Base-by-base conservation (phyloP, 2,797 vertebrate genomes). In the Odontamblyopus rebecca region DNA sequence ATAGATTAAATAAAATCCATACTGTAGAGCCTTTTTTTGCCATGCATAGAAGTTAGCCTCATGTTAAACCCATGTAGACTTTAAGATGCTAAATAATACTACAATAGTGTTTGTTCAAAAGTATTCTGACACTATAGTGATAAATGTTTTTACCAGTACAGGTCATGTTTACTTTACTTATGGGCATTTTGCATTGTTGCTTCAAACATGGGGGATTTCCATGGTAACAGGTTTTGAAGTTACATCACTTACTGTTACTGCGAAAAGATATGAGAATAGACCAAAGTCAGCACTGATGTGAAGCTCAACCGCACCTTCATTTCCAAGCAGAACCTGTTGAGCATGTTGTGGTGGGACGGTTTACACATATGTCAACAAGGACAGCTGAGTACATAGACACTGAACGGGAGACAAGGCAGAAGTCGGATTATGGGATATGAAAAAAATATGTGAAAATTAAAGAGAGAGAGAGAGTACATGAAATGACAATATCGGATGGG, bases 281-380 rank as follows among this genome's bases (percentile, higher is more conserved):
- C 67, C 38, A 50, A 68, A 23, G 44, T 51, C 41, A 48, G 23
- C 12, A 27, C 16, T 59, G 1, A 59, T 54, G 48, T 38, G 18
- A 63, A n/a, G 19, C 15, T 35, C 7, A 50, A 64, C 77, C 59
- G 64, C 59, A 59, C 51, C 72, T 85, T 68, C 19, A 65, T 54
- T 16, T 81, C 76, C 75, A 53, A 6, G 79, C 64, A 72, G 5
- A 82, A 87, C 84, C 78, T 76, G 80, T 77, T 72, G 61, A 76
- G 53, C 74, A 7, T 77, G 76, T 80, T 18, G 0, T 23, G 6
- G 27, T 9, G 0, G 32, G 51, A 69, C 56, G 3, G 61, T 29
- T 70, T 8, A 51, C 3, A 12, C 7, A 26, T 27, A 32, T 15
- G 65, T 70, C 27, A 71, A 38, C 23, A 13, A 26, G 54, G 19